Evolutionary conservation across 1,140 invertebrate genomes (phyloP), one percentile per base, ranked within the genome.

Genomic region (Bombus consobrinus): DNA sequence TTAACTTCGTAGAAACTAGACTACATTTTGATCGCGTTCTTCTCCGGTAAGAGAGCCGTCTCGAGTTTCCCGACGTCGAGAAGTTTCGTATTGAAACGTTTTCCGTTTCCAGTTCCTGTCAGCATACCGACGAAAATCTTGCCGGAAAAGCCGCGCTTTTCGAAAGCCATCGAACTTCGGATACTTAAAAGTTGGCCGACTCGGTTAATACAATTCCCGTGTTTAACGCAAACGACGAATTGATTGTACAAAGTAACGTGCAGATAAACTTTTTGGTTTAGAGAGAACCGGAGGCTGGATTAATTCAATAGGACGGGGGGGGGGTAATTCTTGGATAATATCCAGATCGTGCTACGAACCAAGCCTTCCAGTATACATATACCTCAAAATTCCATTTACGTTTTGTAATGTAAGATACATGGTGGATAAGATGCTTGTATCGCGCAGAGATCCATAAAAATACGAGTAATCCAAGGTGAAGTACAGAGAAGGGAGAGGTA

Each of bases 151-250:
- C 28, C 37, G 10, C 28, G 37, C 47, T n/a, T 57, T 62, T 73
- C 69, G 28, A 32, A 39, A 77, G 34, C 74, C 47, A 68, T 77
- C 73, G 73, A 83, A 76, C 41, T 76, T 77, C 8, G 32, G 18
- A 68, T 37, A 39, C 59, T 83, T 66, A 32, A 64, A 77, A 83
- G 62, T 76, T 68, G 32, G 57, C 69, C 37, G 28, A 62, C 25
- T 28, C 43, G 59, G 62, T 77, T 83, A 83, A 83, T 68, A 83
- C 62, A 83, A 83, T 83, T 77, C 73, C 34, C 64, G 34, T 83
- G 64, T 47, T 68, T 53, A 68, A 57, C 43, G 62, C 73, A 9
- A 39, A 74, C 71, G 57, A 43, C 39, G 39, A 43, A 76, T 25
- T 9, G 47, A 43, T n/a, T 57, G 53, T n/a, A 68, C 81, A 15